These are phyloP conservation scores for Rhagoletis pomonella DNA, from an alignment of 1,140 invertebrate genomes.

Conservation along the genomic window DNA sequence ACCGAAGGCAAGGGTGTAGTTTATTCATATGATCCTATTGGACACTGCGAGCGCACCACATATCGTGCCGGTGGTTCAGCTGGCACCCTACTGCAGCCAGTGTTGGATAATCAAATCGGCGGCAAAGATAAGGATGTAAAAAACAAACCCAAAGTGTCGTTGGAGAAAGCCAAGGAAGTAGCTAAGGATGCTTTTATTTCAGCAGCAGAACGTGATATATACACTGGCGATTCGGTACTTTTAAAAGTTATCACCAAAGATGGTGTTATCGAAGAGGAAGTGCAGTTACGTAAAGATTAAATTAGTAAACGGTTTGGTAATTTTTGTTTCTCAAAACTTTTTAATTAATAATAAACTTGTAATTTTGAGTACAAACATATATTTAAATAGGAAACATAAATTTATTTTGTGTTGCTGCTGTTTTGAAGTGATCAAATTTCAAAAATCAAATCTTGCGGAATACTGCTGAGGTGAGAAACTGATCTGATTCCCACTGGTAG, in stretches of 20 bases:
- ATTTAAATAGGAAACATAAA: too few species aligned
- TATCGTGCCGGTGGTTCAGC: slow-evolving; percentile 91
- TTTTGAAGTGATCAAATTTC: too few species aligned
- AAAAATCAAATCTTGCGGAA: too few species aligned
- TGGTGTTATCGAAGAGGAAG: slow-evolving; percentile 84
- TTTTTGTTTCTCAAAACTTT: not conserved
- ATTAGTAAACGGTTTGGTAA: slow-evolving; percentile 18
- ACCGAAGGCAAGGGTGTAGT: slow-evolving; percentile 93
- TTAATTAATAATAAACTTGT: not conserved
- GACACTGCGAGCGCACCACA: slow-evolving; percentile 88
- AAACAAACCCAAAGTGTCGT: slow-evolving; percentile 78
- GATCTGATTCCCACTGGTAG: too few species aligned
- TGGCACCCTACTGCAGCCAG: slow-evolving; percentile 86
- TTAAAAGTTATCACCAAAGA: slow-evolving; percentile 94
- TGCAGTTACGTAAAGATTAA: slow-evolving; percentile 88
- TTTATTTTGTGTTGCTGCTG: too few species aligned
- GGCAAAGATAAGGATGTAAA: slow-evolving; percentile 87
- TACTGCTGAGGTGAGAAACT: too few species aligned
- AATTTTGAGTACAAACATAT: not conserved
- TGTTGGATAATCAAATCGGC: slow-evolving; percentile 94
- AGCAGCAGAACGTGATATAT: slow-evolving; percentile 97
- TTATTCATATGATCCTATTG: slow-evolving; percentile 97
- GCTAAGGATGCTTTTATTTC: slow-evolving; percentile 97
- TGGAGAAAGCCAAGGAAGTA: slow-evolving; percentile 88
- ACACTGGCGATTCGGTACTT: slow-evolving; percentile 93